These are phyloP conservation scores for Pristionchus japonicus DNA, from an alignment of 2,888 invertebrate species.

Conservation along the genomic window DNA sequence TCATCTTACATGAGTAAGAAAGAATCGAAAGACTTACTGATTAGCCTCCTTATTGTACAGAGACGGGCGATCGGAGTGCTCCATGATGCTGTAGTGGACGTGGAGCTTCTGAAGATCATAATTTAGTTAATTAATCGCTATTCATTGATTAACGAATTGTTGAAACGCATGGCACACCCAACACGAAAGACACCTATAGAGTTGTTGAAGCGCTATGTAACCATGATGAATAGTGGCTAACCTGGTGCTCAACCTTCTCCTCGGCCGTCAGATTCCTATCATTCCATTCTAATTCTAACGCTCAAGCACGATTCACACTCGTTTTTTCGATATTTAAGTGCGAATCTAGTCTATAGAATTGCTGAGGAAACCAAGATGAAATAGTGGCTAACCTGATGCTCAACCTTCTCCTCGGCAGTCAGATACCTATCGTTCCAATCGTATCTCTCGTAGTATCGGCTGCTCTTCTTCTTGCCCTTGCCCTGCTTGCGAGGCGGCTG, in stretches of 20 bases:
- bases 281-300: not conserved
- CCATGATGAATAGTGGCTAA: not conserved
- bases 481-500: not conserved
- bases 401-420: not conserved
- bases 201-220: not conserved
- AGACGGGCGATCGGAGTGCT: not conserved
- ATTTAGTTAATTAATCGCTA: not conserved
- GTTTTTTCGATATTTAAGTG: too few relatives aligned
- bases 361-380: not conserved
- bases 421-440: not conserved
- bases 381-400: not conserved
- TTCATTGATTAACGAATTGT: too few relatives aligned
- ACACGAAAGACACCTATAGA: not conserved
- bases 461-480: not conserved
- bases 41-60: constrained; percentile 1
- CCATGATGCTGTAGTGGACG: constrained; percentile 2
- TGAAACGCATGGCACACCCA: too few relatives aligned
- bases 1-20: not conserved
- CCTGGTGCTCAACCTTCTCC: not conserved
- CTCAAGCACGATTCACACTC: not conserved
- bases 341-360: too few relatives aligned
- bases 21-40: not conserved
- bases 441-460: not conserved
- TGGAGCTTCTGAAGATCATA: not conserved
- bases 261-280: not conserved